Percentiles rank a stretch among this genome's conserved stretches.
Conservation (phyloP, 2,888 invertebrate species). For the Sturmia bella region DNA sequence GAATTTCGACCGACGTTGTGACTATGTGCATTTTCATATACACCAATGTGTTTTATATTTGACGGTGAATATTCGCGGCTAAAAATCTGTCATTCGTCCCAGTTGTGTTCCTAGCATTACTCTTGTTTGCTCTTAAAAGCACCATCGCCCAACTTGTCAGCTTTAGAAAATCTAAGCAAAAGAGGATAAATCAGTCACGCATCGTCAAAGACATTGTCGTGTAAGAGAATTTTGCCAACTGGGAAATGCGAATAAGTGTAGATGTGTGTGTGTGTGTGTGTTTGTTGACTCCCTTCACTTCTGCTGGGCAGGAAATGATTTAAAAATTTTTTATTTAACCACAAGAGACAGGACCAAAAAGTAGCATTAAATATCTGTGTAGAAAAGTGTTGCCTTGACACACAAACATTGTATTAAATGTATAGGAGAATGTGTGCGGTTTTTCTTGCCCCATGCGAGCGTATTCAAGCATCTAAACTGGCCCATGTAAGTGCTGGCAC, state of each 20-base stretch:
- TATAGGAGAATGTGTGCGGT: slow-evolving; percentile 7
- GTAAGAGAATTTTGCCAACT: too few relatives aligned
- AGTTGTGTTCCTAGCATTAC: too few relatives aligned
- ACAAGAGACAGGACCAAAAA: slow-evolving; percentile 52
- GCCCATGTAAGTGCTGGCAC: slow-evolving; percentile 2
- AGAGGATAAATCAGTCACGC: too few relatives aligned
- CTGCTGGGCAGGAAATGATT: slow-evolving; percentile 68
- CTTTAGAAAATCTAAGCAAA: too few relatives aligned
- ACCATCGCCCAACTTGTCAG: too few relatives aligned
- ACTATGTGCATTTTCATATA: too few relatives aligned
- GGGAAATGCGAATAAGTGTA: not conserved
- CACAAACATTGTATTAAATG: slow-evolving; percentile 29
- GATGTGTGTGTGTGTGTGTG: slow-evolving; percentile 2
- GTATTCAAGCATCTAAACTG: slow-evolving; percentile 29
- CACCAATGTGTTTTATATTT: too few relatives aligned
- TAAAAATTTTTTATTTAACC: slow-evolving; percentile 64
- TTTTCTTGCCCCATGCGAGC: not conserved
- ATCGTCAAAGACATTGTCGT: too few relatives aligned
- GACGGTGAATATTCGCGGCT: too few relatives aligned
- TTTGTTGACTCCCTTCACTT: slow-evolving; percentile 12
- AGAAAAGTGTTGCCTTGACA: slow-evolving; percentile 49
- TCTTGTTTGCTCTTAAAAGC: too few relatives aligned
- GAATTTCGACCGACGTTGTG: too few relatives aligned
- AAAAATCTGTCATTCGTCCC: too few relatives aligned
- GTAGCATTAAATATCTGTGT: slow-evolving; percentile 30